Evolutionary conservation across 2,113 vertebrate species (phyloP).

Genomic region (Cisticola juncidis): DNA sequence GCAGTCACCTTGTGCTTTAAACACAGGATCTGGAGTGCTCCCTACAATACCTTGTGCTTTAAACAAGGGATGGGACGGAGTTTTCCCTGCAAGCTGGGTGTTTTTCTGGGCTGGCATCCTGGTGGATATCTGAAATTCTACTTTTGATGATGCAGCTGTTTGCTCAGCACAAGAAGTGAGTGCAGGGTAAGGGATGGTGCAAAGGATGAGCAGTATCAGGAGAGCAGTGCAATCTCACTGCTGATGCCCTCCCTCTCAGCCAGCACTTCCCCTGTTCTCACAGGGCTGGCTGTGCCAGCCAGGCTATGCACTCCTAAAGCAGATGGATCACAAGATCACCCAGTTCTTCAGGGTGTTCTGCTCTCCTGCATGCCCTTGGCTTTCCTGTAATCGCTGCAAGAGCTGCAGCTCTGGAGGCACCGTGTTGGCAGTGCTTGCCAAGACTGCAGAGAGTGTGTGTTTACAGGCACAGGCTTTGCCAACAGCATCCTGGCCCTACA

Average conservation of each 20-base stretch:
- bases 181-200: neutral
- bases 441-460: neutral
- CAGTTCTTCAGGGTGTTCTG: neutral
- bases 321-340: neutral
- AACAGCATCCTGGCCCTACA: neutral
- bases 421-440: accelerated
- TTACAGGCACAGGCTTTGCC: neutral
- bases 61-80: neutral
- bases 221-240: neutral
- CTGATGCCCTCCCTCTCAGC: neutral
- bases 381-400: accelerated
- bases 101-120: neutral
- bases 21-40: neutral
- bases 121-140: neutral
- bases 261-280: neutral
- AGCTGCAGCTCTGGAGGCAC: neutral
- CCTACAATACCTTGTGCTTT: neutral
- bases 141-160: neutral
- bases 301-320: neutral
- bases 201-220: neutral
- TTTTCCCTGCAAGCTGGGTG: accelerated
- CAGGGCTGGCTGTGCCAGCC: neutral
- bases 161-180: neutral
- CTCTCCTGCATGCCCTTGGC: neutral
- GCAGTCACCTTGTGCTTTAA: neutral